A percentile compares a stretch with the other conserved stretches of the same genome.
phyloP scores from a whole-genome alignment of 2,888 invertebrate species.

The Drosophila paracracens region DNA sequence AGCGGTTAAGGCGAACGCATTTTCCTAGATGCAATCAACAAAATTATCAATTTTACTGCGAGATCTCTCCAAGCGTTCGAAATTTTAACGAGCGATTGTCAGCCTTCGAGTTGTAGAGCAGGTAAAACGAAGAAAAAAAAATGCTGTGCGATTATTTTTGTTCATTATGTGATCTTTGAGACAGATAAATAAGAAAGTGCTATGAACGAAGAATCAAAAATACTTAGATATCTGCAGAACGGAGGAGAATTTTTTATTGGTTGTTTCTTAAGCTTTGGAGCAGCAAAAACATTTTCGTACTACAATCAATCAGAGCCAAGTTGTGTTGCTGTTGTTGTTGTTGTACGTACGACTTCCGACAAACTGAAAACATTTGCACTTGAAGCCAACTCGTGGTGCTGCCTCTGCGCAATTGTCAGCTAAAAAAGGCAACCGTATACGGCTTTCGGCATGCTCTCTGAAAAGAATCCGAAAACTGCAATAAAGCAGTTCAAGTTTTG shows the following conservation, averaged over 20 bases:
- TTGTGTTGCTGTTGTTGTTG: too few relatives aligned
- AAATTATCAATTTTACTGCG: constrained; percentile 44
- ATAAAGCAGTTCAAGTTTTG: constrained; percentile 73
- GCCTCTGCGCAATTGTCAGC: constrained; percentile 35
- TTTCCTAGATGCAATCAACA: constrained; percentile 35
- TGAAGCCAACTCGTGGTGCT: constrained; percentile 28
- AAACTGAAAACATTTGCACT: constrained; percentile 43
- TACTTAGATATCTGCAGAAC: background rate
- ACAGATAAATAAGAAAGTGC: constrained; percentile 8
- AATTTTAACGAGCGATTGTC: constrained; percentile 11
- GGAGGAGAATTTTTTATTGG: background rate
- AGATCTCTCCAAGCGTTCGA: constrained; percentile 21
- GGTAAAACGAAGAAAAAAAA: background rate
- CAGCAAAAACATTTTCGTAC: background rate
- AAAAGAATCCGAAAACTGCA: constrained; percentile 65
- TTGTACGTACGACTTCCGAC: constrained; percentile 21
- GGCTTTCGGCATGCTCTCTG: constrained; percentile 42
- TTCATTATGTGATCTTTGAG: background rate
- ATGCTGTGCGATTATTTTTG: constrained; percentile 2
- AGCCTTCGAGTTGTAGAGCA: background rate
- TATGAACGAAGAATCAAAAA: background rate
- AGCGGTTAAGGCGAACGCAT: constrained; percentile 21
- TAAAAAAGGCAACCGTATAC: constrained; percentile 26
- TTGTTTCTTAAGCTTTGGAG: background rate
- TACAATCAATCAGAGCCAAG: constrained; percentile 7